Conservation (phyloP, 2,113 vertebrate species). For the Tachuris rubrigastra region DNA sequence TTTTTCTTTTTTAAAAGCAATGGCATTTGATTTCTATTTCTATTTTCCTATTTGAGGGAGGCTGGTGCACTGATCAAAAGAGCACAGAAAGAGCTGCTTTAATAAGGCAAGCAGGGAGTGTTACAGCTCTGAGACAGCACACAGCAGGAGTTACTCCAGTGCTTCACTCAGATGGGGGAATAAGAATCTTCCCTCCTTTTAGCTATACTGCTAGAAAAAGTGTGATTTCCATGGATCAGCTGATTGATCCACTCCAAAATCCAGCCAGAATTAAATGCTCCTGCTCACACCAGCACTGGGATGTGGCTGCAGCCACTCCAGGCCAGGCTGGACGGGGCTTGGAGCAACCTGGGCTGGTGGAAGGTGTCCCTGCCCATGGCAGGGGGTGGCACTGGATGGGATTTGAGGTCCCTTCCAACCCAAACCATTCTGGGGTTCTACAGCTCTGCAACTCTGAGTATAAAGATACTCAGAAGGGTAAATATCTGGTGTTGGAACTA, state of each 20-base stretch:
- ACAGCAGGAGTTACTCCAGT: neutral
- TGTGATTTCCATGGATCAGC: rapidly evolving
- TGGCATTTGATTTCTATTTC: conserved; percentile 58
- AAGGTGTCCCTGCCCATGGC: neutral
- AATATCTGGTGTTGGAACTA: no score
- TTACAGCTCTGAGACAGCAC: neutral
- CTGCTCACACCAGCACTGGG: neutral
- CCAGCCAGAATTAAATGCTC: rapidly evolving
- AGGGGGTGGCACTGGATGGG: neutral
- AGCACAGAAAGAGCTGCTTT: neutral
- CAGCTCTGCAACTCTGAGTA: neutral
- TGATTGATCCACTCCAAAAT: neutral
- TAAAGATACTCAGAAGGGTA: neutral
- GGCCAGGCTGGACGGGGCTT: rapidly evolving
- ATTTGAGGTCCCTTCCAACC: neutral
- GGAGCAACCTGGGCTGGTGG: neutral
- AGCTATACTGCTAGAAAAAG: neutral
- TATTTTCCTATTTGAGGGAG: conserved; percentile 38
- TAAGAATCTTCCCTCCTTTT: neutral
- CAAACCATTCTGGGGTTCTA: neutral
- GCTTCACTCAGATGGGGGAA: neutral
- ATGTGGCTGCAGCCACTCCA: neutral
- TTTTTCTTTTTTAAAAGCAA: conserved; percentile 28
- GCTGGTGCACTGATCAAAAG: neutral
- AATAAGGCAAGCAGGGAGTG: neutral